Percentiles rank a stretch among this genome's conserved stretches.
These are phyloP conservation scores for Camelus bactrianus DNA, from an alignment of 2,113 vertebrate species.

Conservation along the genomic window DNA sequence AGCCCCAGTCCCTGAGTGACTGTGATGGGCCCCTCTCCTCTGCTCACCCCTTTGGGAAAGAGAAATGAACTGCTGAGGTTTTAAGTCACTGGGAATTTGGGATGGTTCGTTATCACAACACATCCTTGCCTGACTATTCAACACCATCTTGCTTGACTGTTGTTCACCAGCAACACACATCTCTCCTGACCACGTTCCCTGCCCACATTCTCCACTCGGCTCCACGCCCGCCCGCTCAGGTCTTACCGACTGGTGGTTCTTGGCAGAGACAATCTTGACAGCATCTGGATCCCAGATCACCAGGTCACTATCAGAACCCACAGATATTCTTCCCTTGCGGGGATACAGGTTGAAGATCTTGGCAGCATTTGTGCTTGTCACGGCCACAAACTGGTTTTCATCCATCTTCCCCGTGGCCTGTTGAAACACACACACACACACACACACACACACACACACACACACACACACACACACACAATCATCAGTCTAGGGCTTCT, in stretches of 20 bases:
- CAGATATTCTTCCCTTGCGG: slow-evolving; percentile 96
- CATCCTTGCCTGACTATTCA: background rate
- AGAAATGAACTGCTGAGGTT: background rate
- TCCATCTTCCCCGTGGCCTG: slow-evolving; percentile 99
- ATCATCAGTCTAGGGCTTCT: background rate
- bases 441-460: background rate
- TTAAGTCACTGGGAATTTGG: background rate
- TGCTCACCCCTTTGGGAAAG: background rate
- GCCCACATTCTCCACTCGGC: fast-evolving
- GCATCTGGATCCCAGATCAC: slow-evolving; percentile 98
- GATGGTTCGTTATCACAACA: background rate
- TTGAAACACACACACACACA: slow-evolving; percentile 36
- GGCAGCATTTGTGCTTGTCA: slow-evolving; percentile 98
- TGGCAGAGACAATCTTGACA: slow-evolving; percentile 95
- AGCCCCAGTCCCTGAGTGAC: background rate
- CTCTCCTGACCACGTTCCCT: fast-evolving
- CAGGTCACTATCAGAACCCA: slow-evolving; percentile 96
- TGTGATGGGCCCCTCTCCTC: background rate
- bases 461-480: background rate
- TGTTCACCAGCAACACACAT: fast-evolving
- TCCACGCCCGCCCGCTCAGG: fast-evolving
- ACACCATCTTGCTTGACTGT: no score
- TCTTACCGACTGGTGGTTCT: slow-evolving; percentile 96
- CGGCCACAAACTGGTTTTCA: slow-evolving; percentile 98
- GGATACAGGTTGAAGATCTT: slow-evolving; percentile 99